Percentiles rank a stretch among this genome's conserved stretches.
Evolutionary conservation across 2,888 invertebrate genomes (phyloP).

Genomic region (Bruchidius siliquastri): DNA sequence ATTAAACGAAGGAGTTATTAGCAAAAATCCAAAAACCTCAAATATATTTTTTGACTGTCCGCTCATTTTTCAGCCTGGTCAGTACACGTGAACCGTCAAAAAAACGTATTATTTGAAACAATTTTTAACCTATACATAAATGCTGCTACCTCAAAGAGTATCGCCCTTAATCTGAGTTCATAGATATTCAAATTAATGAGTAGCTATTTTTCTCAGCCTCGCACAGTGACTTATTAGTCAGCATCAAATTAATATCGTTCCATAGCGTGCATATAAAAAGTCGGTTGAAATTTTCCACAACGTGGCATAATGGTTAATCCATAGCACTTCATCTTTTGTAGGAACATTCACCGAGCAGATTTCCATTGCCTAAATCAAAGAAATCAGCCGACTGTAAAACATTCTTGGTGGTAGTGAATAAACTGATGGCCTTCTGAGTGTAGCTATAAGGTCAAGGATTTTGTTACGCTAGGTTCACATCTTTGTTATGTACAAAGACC

Average conservation of each 20-base stretch:
- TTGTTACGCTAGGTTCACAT: constrained; percentile 34
- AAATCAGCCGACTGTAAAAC: neutral
- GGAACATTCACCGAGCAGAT: neutral
- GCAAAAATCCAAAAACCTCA: no score
- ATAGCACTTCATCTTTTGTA: neutral
- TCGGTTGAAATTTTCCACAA: neutral
- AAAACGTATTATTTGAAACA: no score
- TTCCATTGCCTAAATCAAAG: constrained; percentile 1
- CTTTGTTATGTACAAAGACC: neutral
- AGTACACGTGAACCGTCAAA: no score
- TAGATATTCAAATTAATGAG: neutral
- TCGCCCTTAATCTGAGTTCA: neutral
- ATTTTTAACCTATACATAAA: no score
- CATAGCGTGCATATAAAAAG: neutral
- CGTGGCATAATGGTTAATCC: neutral
- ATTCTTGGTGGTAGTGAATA: constrained; percentile 27
- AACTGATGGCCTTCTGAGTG: constrained; percentile 33
- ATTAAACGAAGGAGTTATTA: no score
- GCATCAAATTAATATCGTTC: neutral
- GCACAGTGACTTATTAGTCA: neutral
- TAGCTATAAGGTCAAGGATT: constrained; percentile 34
- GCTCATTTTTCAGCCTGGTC: no score
- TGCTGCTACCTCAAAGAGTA: no score
- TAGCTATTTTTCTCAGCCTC: neutral
- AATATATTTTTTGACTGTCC: no score